These are phyloP conservation scores for Gnatocerus cornutus DNA, from an alignment of 2,888 invertebrate species.

Conservation along the genomic window DNA sequence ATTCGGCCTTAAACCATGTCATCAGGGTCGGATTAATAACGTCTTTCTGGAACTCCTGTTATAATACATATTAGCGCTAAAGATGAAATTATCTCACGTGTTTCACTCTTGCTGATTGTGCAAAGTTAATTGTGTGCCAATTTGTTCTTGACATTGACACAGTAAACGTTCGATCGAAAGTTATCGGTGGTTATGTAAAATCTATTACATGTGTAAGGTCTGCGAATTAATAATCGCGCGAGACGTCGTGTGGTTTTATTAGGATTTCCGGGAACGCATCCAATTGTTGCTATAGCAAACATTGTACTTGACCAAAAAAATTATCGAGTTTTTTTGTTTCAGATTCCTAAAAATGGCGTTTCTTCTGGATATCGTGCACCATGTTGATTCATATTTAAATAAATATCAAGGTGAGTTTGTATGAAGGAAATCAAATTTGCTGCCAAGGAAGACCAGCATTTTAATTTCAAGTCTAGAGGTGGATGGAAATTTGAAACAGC, in stretches of 20 bases:
- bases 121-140: slow-evolving; percentile 30
- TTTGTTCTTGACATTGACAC: slow-evolving; percentile 48
- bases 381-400: slow-evolving; percentile 86
- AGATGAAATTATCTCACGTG: neutral
- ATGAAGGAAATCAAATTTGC: neutral
- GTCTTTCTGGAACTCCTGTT: neutral
- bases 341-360: slow-evolving; percentile 82
- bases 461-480: too few species aligned
- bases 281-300: neutral
- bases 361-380: slow-evolving; percentile 85
- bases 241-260: neutral
- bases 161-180: slow-evolving; percentile 36
- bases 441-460: neutral
- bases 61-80: neutral
- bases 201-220: slow-evolving; percentile 11
- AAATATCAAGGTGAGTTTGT: slow-evolving; percentile 85
- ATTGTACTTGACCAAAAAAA: slow-evolving; percentile 5
- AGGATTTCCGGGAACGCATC: slow-evolving; percentile 27
- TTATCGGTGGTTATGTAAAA: slow-evolving; percentile 37
- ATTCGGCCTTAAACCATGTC: slow-evolving; percentile 18
- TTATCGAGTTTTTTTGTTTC: slow-evolving; percentile 66
- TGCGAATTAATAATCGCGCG: slow-evolving; percentile 9
- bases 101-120: slow-evolving; percentile 12
- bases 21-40: slow-evolving; percentile 1
- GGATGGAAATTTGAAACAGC: too few species aligned